These are phyloP conservation scores for Pyrochroa serraticornis DNA, from an alignment of 2,888 invertebrate species.

Conservation along the genomic window DNA sequence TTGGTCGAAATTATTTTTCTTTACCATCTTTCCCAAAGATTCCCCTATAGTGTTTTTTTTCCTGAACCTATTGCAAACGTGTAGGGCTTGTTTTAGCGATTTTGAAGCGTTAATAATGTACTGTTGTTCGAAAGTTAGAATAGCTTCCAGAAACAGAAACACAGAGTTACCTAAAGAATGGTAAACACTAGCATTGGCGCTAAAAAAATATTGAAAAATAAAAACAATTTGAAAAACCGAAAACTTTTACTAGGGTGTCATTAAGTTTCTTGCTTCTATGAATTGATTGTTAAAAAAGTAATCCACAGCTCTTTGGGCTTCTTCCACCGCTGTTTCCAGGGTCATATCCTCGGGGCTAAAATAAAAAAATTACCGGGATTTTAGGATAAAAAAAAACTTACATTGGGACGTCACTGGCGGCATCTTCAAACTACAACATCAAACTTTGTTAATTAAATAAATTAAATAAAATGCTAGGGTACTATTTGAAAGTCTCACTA, in stretches of 20 bases:
- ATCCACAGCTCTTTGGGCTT: constrained; percentile 80
- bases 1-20: constrained; percentile 75
- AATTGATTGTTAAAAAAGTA: constrained; percentile 94
- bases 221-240: not conserved
- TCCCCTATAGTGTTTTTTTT: constrained; percentile 76
- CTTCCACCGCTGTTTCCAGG: constrained; percentile 72
- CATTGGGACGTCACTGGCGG: constrained; percentile 58
- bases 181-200: constrained; percentile 84
- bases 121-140: constrained; percentile 87
- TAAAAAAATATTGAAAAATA: constrained; percentile 49
- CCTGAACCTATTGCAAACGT: constrained; percentile 76
- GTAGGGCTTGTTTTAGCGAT: constrained; percentile 76
- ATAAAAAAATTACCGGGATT: constrained; percentile 28
- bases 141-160: constrained; percentile 89
- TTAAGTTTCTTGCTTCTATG: constrained; percentile 75
- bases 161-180: constrained; percentile 90
- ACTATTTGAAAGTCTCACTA: not conserved
- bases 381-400: constrained; percentile 47
- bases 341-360: constrained; percentile 61
- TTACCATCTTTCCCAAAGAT: constrained; percentile 81
- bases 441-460: no score
- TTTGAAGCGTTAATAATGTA: constrained; percentile 77
- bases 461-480: constrained; percentile 25
- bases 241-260: constrained; percentile 75
- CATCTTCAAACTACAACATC: constrained; percentile 63